phyloP scores from a whole-genome alignment of 2,797 vertebrate genomes.

The Lacerta viridis region DNA sequence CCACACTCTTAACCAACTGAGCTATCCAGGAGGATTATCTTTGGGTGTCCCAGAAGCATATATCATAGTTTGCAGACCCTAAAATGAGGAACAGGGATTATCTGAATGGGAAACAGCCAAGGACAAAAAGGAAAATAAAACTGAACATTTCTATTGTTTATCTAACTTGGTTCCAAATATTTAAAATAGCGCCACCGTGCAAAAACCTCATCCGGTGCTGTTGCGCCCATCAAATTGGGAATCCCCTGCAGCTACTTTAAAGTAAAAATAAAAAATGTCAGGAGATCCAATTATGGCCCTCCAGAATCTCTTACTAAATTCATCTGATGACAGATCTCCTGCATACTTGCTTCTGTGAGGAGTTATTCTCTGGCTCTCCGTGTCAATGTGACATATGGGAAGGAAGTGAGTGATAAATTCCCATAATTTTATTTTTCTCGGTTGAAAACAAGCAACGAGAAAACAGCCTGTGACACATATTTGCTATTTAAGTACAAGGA shows the following conservation, averaged over 20 bases:
- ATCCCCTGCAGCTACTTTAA: not conserved
- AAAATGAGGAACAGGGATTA: not conserved
- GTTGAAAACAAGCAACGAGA: conserved; percentile 15
- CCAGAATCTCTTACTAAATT: not conserved
- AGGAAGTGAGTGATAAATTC: not conserved
- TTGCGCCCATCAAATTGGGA: not conserved
- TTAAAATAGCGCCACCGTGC: not conserved
- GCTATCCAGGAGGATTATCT: not conserved
- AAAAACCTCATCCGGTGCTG: not conserved
- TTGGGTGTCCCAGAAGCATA: not conserved
- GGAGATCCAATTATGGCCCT: not conserved
- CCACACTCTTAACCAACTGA: too few relatives aligned
- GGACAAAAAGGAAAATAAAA: not conserved
- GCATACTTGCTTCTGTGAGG: not conserved
- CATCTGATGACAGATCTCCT: not conserved
- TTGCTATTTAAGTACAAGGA: conserved; percentile 25
- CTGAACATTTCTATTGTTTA: not conserved
- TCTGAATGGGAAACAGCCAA: not conserved
- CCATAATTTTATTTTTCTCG: not conserved
- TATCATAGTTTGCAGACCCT: not conserved
- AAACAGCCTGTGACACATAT: conserved; percentile 22
- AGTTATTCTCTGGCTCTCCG: not conserved
- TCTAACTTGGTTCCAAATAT: not conserved
- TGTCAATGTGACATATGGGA: not conserved
- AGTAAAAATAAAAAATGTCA: not conserved